A percentile compares a stretch with the other conserved stretches of the same genome.
Evolutionary conservation across 2,797 vertebrate genomes (phyloP).

Genomic region (Silurus lanzhouensis): DNA sequence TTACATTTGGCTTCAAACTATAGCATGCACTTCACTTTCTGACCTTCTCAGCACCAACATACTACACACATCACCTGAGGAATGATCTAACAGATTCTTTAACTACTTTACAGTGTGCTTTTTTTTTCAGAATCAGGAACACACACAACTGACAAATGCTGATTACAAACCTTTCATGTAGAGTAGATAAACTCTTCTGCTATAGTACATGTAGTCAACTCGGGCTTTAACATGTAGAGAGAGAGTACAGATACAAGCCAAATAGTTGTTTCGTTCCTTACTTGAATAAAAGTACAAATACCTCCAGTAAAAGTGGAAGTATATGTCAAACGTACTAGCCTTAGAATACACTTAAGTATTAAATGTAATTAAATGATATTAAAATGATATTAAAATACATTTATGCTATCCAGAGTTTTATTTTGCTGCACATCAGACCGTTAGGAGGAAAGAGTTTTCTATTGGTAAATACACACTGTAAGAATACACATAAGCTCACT

Average conservation of each 20-base stretch:
- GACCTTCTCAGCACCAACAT: background rate
- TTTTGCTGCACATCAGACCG: too few relatives aligned
- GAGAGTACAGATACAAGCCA: background rate
- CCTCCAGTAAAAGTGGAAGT: too few relatives aligned
- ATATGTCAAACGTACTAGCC: too few relatives aligned
- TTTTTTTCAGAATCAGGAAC: background rate
- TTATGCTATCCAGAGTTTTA: too few relatives aligned
- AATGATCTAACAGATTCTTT: background rate
- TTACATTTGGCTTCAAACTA: background rate
- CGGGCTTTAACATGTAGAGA: background rate
- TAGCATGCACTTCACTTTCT: background rate
- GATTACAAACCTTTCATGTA: background rate
- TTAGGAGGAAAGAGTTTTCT: too few relatives aligned
- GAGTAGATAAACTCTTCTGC: background rate
- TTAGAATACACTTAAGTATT: too few relatives aligned
- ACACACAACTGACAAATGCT: background rate
- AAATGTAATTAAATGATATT: too few relatives aligned
- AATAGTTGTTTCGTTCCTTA: too few relatives aligned
- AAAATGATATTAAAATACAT: too few relatives aligned
- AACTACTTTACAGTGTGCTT: background rate
- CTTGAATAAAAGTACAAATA: too few relatives aligned
- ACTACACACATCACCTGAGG: background rate
- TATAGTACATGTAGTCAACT: background rate
- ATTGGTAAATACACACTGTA: too few relatives aligned
- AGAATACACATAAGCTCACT: too few relatives aligned